A percentile compares a stretch with the other conserved stretches of the same genome.
Evolutionary conservation across 2,888 invertebrate genomes (phyloP).

Genomic region (Drosophila atripex): DNA sequence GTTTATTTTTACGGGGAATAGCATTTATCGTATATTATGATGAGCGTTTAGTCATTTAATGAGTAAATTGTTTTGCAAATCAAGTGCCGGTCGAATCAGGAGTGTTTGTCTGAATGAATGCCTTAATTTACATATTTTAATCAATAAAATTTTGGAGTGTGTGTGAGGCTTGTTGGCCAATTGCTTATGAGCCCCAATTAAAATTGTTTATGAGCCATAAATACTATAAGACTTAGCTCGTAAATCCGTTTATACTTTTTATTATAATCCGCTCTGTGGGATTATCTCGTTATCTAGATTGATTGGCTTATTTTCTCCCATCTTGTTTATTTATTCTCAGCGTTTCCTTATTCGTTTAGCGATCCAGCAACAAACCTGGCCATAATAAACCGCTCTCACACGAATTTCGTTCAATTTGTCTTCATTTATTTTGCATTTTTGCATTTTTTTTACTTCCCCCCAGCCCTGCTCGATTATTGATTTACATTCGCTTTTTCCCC

Average conservation of each 20-base stretch:
- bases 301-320: not conserved
- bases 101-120: slow-evolving; percentile 14
- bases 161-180: not conserved
- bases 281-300: slow-evolving; percentile 4
- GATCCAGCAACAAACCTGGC: slow-evolving; percentile 1
- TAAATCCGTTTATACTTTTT: slow-evolving; percentile 4
- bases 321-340: slow-evolving; percentile 4
- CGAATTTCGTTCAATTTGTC: slow-evolving; percentile 42
- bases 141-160: slow-evolving; percentile 13
- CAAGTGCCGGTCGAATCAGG: slow-evolving; percentile 17
- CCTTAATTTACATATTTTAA: slow-evolving; percentile 19
- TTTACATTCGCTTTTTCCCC: slow-evolving; percentile 47
- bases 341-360: slow-evolving; percentile 15
- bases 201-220: slow-evolving; percentile 12
- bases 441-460: slow-evolving; percentile 44
- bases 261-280: not conserved
- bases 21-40: slow-evolving; percentile 16
- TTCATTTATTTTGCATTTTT: slow-evolving; percentile 53
- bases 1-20: slow-evolving; percentile 11
- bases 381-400: slow-evolving; percentile 17
- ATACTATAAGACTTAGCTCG: no score
- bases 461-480: slow-evolving; percentile 45
- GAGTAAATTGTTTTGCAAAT: slow-evolving; percentile 40
- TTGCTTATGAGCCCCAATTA: not conserved
- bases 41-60: slow-evolving; percentile 41